Conservation (phyloP, 2,113 vertebrate genomes). For the Macrotis lagotis region DNA sequence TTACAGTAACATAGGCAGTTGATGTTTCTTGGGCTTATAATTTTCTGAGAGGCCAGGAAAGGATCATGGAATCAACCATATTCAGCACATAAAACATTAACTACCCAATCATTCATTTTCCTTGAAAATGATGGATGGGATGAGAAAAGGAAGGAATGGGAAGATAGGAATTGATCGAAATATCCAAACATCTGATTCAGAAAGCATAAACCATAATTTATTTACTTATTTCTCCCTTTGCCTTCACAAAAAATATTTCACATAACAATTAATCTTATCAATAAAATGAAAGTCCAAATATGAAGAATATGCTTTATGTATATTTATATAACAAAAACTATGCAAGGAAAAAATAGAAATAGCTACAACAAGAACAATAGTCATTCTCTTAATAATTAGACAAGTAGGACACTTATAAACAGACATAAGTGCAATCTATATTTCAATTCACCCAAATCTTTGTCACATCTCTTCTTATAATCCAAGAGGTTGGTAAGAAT, state of each 20-base stretch:
- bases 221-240: not conserved
- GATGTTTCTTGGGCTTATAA: not conserved
- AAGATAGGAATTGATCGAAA: not conserved
- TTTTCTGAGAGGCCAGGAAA: not conserved
- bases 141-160: not conserved
- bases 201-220: not conserved
- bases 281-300: not conserved
- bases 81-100: not conserved
- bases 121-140: not conserved
- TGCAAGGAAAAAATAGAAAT: not conserved
- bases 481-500: not conserved
- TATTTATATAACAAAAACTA: not conserved
- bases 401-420: not conserved
- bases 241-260: not conserved
- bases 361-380: not conserved
- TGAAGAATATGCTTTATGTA: not conserved
- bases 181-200: not conserved
- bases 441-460: not conserved
- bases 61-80: not conserved
- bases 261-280: not conserved
- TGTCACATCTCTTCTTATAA: not conserved
- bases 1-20: not conserved
- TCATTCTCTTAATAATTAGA: not conserved
- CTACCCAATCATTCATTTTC: not conserved
- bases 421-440: not conserved